These are phyloP conservation scores for Alethe diademata DNA, from an alignment of 2,113 vertebrate genomes.

Conservation along the genomic window DNA sequence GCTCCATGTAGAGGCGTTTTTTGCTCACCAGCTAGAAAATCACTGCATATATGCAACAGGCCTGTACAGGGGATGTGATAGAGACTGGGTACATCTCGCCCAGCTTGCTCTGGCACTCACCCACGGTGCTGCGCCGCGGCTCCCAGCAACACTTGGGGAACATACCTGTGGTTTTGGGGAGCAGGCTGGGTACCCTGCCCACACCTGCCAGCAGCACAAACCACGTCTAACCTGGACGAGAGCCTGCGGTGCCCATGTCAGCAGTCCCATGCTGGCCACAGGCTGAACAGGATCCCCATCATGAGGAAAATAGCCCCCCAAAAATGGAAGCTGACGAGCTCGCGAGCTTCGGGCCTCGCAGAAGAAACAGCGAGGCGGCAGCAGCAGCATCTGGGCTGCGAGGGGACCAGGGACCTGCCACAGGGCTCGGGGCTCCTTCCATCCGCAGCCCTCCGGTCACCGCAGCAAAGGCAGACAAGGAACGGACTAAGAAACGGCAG, in stretches of 20 bases:
- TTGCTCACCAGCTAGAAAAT: background rate
- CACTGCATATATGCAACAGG: background rate
- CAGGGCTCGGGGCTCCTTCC: background rate
- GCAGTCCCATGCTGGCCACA: rapidly evolving
- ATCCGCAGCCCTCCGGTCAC: background rate
- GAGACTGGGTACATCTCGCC: background rate
- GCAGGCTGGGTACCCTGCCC: background rate
- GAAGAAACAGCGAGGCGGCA: background rate
- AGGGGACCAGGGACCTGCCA: background rate
- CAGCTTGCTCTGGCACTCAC: background rate
- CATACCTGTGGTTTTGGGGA: background rate
- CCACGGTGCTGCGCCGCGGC: rapidly evolving
- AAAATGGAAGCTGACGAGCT: background rate
- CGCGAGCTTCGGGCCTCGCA: background rate
- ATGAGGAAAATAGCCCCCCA: background rate
- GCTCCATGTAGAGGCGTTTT: background rate
- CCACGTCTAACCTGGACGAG: background rate
- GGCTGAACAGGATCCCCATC: background rate
- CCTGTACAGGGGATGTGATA: background rate
- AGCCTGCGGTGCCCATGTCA: rapidly evolving
- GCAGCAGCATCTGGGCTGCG: background rate
- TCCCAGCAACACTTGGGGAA: background rate
- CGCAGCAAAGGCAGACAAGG: background rate
- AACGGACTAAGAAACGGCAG: background rate
- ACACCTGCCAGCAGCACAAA: background rate